Base-by-base conservation (phyloP, 1,140 invertebrate genomes). In the Pachypeltis micranthus region DNA sequence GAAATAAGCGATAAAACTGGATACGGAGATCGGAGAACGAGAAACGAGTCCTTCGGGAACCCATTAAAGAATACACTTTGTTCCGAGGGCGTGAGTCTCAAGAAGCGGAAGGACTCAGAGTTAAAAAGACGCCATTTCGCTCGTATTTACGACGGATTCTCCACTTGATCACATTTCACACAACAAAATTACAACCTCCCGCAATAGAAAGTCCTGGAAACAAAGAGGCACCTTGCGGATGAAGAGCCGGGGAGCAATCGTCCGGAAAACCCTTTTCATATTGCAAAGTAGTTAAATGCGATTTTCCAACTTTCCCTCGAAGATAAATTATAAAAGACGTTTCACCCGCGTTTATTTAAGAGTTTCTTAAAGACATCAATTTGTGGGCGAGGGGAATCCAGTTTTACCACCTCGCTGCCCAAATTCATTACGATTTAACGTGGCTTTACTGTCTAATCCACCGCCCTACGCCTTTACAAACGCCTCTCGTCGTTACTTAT, bases 281-380 rank as follows among this genome's bases (percentile, higher is more conserved):
- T 59, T 59, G 57, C 29, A 59, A 59, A 59, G 57, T 59, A 59
- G 57, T 59, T 59, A 25, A 59, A 59, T 59, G 57, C 57, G 57
- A n/a, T n/a, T n/a, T n/a, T n/a, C n/a, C n/a, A n/a, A n/a, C n/a
- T n/a, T n/a, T n/a, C n/a, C n/a, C n/a, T n/a, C n/a, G n/a, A n/a
- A n/a, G n/a, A n/a, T n/a, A n/a, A n/a, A n/a, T n/a, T n/a, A n/a
- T n/a, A n/a, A n/a, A n/a, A n/a, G n/a, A n/a, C n/a, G n/a, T n/a
- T n/a, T n/a, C n/a, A n/a, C n/a, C n/a, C n/a, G n/a, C n/a, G n/a
- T n/a, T 4, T 51, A 51, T 51, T 51, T 51, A 51, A 16, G 47
- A 10, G 4, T 51, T 51, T 51, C 7, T 51, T 51, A 51, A 51
- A 51, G 47, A 51, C 47, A 51, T 51, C 23, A 10, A 51, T 51